Evolutionary conservation across 2,113 vertebrate genomes (phyloP).

Genomic region (Mustelus asterias): DNA sequence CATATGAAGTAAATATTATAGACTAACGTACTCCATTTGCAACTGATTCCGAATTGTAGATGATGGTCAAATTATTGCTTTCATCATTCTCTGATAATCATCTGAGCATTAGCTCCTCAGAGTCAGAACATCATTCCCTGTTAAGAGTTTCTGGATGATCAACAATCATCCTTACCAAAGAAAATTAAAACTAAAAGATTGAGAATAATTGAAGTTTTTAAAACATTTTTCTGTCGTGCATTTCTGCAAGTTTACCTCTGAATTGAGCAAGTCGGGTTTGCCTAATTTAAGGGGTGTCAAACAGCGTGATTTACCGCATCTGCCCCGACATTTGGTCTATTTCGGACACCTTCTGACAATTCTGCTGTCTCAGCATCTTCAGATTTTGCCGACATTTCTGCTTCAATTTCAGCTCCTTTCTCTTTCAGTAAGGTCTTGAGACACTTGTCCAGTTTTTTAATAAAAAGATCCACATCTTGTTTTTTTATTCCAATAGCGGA

Average conservation of each 20-base stretch:
- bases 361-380: constrained; percentile 38
- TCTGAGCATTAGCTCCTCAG: background rate
- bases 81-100: background rate
- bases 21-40: background rate
- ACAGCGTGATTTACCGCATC: background rate
- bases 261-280: background rate
- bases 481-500: constrained; percentile 83
- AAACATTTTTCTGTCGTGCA: background rate
- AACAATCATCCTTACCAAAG: background rate
- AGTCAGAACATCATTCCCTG: background rate
- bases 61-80: background rate
- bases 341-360: constrained; percentile 34
- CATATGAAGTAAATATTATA: background rate
- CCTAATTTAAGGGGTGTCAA: background rate
- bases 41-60: background rate
- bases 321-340: background rate
- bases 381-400: constrained; percentile 28
- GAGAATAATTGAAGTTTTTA: background rate
- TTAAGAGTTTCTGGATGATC: background rate
- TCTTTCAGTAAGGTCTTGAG: constrained; percentile 65
- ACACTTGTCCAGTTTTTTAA: constrained; percentile 88
- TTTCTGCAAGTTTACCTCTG: background rate
- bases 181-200: background rate
- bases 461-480: constrained; percentile 78
- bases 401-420: constrained; percentile 49